Evolutionary conservation across 1,140 invertebrate species (phyloP).

Genomic region (Mercenaria mercenaria): DNA sequence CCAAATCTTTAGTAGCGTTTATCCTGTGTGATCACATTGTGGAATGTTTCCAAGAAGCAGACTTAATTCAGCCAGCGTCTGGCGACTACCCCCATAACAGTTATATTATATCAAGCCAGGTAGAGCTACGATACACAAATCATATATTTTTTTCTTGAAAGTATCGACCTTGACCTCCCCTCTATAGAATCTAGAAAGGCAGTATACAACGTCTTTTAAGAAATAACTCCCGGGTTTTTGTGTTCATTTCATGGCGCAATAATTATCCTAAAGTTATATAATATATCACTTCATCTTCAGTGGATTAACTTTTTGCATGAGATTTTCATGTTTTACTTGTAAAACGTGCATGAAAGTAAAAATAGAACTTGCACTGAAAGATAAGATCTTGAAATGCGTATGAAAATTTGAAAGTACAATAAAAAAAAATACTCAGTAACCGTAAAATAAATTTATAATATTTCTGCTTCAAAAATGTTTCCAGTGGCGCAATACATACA

Average conservation of each 20-base stretch:
- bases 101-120: not conserved
- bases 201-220: not conserved
- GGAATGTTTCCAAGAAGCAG: no score
- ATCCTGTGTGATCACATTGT: no score
- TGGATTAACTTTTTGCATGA: not conserved
- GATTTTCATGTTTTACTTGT: not conserved
- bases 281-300: constrained; percentile 3
- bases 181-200: not conserved
- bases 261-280: not conserved
- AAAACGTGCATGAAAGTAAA: not conserved
- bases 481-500: no score
- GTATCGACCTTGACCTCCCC: not conserved
- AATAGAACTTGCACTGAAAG: no score
- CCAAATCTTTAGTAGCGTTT: no score
- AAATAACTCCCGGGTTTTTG: not conserved
- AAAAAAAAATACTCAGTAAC: no score
- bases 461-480: no score
- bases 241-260: constrained; percentile 4
- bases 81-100: not conserved
- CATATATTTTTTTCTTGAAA: constrained; percentile 12
- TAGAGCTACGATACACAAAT: not conserved
- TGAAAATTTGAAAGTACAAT: not conserved
- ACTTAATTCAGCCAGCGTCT: no score
- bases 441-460: no score
- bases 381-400: no score